These are phyloP conservation scores for Trisateles emortualis DNA, from an alignment of 2,888 invertebrate species.

Conservation along the genomic window DNA sequence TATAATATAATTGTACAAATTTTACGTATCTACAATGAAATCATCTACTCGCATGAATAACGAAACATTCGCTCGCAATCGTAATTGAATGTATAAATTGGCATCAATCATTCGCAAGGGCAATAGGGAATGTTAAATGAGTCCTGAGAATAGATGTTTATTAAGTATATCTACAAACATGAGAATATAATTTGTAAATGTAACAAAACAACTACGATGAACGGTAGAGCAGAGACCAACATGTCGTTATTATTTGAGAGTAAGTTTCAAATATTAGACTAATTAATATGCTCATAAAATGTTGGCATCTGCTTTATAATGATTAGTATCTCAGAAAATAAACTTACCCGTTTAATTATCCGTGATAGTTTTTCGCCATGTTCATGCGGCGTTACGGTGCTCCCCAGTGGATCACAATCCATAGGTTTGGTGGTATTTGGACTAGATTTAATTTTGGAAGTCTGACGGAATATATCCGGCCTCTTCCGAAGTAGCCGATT, in stretches of 20 bases:
- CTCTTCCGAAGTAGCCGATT: constrained; percentile 93
- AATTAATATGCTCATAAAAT: background rate
- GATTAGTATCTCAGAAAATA: constrained; percentile 5
- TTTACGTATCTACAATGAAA: constrained; percentile 36
- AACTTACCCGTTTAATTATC: constrained; percentile 91
- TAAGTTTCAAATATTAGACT: background rate
- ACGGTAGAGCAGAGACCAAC: background rate
- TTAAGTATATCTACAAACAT: constrained; percentile 15
- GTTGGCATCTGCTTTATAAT: background rate
- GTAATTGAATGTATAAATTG: constrained; percentile 65
- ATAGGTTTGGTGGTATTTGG: constrained; percentile 89
- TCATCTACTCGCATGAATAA: constrained; percentile 48
- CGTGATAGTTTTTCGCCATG: constrained; percentile 95
- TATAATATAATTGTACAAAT: constrained; percentile 33
- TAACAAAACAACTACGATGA: background rate
- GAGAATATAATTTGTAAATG: background rate
- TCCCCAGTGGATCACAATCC: constrained; percentile 93
- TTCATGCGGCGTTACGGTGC: constrained; percentile 93
- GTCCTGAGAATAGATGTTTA: constrained; percentile 42
- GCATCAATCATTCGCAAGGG: constrained; percentile 69
- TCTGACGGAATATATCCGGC: constrained; percentile 90
- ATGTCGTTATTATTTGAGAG: background rate
- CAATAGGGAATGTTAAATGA: constrained; percentile 55
- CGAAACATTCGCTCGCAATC: constrained; percentile 65
- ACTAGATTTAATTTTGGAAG: constrained; percentile 82